These are phyloP conservation scores for Sakesphorus luctuosus DNA, from an alignment of 2,113 vertebrate species.

Conservation along the genomic window DNA sequence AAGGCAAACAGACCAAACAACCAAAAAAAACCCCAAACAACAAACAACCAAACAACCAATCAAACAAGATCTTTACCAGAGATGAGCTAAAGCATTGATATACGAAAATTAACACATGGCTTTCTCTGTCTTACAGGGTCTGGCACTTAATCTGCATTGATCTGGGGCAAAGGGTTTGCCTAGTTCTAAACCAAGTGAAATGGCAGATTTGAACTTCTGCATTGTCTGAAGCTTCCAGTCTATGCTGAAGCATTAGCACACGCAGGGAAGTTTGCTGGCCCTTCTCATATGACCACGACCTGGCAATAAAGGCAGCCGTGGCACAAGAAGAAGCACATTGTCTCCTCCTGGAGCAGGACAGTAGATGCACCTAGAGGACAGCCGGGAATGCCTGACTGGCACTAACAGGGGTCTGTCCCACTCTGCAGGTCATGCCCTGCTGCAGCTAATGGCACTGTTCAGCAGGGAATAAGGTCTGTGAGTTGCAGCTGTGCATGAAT, in stretches of 20 bases:
- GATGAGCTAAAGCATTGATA: background rate
- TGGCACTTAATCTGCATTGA: background rate
- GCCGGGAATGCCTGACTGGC: background rate
- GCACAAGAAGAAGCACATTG: background rate
- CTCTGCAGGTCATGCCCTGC: background rate
- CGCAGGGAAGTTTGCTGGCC: background rate
- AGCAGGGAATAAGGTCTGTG: background rate
- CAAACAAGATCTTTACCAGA: background rate
- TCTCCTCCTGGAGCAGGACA: background rate
- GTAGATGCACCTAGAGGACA: background rate
- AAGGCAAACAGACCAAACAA: background rate
- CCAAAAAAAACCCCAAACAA: background rate
- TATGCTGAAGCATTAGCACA: background rate
- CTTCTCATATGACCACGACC: background rate
- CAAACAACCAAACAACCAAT: background rate
- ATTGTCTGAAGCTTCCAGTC: background rate
- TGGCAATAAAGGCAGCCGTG: background rate
- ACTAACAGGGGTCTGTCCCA: background rate
- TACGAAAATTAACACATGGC: background rate
- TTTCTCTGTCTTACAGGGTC: background rate
- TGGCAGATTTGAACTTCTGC: background rate
- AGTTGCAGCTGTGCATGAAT: conserved; percentile 54
- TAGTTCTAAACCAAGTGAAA: background rate
- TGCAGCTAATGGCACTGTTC: background rate
- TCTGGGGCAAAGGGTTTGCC: background rate